These are phyloP conservation scores for Nannoperca obscura DNA, from an alignment of 2,797 vertebrate species.

Conservation along the genomic window DNA sequence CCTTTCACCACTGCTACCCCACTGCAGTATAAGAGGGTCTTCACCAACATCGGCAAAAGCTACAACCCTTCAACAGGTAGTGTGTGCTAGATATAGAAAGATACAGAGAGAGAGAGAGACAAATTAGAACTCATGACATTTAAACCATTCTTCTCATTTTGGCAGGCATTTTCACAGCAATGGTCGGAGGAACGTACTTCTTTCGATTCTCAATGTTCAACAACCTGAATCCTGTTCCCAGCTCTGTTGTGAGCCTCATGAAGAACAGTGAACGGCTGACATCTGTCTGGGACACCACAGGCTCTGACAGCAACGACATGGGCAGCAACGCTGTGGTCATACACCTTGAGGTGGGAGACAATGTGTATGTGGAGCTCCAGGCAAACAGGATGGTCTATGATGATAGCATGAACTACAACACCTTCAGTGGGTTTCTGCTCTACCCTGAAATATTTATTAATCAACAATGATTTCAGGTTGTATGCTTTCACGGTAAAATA, in stretches of 20 bases:
- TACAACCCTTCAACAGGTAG: constrained; percentile 75
- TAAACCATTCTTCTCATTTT: background rate
- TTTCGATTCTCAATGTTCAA: constrained; percentile 72
- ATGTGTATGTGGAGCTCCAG: constrained; percentile 55
- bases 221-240: constrained; percentile 50
- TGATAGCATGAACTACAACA: constrained; percentile 61
- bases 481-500: background rate
- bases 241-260: constrained; percentile 65
- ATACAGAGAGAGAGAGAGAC: background rate
- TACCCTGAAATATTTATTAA: constrained; percentile 46
- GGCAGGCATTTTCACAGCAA: constrained; percentile 67
- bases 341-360: constrained; percentile 67
- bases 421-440: constrained; percentile 73
- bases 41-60: constrained; percentile 61
- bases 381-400: constrained; percentile 56
- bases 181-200: constrained; percentile 66
- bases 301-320: constrained; percentile 49
- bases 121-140: background rate
- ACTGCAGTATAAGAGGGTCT: constrained; percentile 60
- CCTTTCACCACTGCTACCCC: constrained; percentile 47
- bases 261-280: constrained; percentile 55
- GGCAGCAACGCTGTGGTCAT: constrained; percentile 73
- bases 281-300: constrained; percentile 61
- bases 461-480: background rate
- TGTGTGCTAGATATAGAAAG: background rate